A percentile compares a stretch with the other conserved stretches of the same genome.
These are phyloP conservation scores for Porites australiensis DNA, from an alignment of 64 coral and sea anemone species.

Conservation along the genomic window DNA sequence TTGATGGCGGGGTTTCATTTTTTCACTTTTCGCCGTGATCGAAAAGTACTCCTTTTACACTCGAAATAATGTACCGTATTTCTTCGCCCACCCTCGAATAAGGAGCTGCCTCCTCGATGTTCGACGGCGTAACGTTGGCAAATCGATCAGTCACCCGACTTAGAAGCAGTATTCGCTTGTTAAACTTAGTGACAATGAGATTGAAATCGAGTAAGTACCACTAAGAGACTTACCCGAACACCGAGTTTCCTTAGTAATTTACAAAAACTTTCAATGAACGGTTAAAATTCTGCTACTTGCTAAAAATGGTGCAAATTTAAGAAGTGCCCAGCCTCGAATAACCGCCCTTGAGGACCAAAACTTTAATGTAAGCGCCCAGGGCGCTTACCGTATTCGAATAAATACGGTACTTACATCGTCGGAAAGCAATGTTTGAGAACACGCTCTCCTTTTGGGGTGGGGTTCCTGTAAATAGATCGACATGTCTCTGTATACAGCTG, in stretches of 20 bases:
- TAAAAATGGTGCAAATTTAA: not conserved
- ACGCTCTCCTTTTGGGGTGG: not conserved
- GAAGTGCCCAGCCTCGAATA: too few relatives aligned
- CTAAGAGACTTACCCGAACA: not conserved
- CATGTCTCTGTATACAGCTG: constrained; percentile 9
- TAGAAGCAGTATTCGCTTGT: too few relatives aligned
- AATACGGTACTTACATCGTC: not conserved
- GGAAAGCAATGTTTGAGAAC: not conserved
- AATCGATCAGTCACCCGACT: too few relatives aligned
- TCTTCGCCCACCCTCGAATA: too few relatives aligned
- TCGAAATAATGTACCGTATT: too few relatives aligned
- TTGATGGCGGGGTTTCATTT: constrained; percentile 5
- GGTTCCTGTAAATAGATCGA: constrained; percentile 1
- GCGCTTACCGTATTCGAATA: too few relatives aligned
- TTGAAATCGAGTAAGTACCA: not conserved
- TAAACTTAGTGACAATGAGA: too few relatives aligned
- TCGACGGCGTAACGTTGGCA: too few relatives aligned
- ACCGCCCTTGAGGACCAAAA: too few relatives aligned
- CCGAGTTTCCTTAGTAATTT: not conserved
- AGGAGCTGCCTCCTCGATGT: too few relatives aligned
- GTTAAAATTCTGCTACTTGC: not conserved
- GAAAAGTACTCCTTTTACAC: not conserved
- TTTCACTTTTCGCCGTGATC: not conserved
- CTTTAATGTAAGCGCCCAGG: too few relatives aligned
- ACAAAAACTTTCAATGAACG: constrained; percentile 18